A percentile compares a stretch with the other conserved stretches of the same genome.
Conservation (phyloP, 2,113 vertebrate species). For the Falcunculus frontatus region DNA sequence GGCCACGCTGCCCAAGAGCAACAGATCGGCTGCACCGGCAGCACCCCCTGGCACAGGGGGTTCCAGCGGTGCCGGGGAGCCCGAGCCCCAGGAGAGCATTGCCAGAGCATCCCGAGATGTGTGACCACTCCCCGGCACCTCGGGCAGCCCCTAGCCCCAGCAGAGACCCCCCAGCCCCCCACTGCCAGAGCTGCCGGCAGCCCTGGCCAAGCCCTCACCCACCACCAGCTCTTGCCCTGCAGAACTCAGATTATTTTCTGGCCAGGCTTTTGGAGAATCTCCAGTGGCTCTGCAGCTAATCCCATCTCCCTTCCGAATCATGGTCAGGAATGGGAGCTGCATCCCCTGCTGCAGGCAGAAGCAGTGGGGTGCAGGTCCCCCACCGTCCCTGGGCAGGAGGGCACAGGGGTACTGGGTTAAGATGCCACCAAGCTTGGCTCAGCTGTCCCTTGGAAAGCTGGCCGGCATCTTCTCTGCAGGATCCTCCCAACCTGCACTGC, state of each 20-base stretch:
- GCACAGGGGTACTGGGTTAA: not conserved
- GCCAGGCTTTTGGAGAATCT: not conserved
- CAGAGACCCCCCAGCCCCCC: not conserved
- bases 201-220: fast-evolving
- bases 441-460: not conserved
- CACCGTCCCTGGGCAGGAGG: not conserved
- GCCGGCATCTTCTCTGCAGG: fast-evolving
- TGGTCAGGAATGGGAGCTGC: fast-evolving
- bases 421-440: not conserved
- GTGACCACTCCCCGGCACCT: not conserved
- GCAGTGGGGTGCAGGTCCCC: not conserved
- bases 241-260: not conserved
- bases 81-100: fast-evolving
- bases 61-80: not conserved
- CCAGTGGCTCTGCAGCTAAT: not conserved
- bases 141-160: fast-evolving
- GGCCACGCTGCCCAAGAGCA: not conserved
- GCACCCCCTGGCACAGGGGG: fast-evolving
- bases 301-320: not conserved
- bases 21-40: fast-evolving
- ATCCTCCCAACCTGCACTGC: not conserved
- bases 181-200: not conserved
- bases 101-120: not conserved
- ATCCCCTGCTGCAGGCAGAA: not conserved
- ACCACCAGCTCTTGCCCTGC: fast-evolving